Evolutionary conservation across 2,888 invertebrate species (phyloP), one percentile per base, ranked within the genome.

Genomic region (Synanthedon myopaeformis): DNA sequence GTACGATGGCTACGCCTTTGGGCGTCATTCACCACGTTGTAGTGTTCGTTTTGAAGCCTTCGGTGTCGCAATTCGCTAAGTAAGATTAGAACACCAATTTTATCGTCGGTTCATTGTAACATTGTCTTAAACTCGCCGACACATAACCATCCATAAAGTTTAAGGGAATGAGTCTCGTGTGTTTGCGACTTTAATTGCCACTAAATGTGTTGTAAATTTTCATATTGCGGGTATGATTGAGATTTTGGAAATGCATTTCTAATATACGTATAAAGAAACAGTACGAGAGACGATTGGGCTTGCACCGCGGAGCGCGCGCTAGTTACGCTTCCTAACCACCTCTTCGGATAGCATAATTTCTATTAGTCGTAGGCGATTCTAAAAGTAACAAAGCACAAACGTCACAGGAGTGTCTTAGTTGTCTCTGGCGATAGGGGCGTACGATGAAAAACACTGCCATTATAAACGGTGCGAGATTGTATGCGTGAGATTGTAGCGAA

Each of bases 111-210:
- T 69, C 70, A 66, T 61, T 55, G 56, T 58, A 58, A 58, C 58
- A 58, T 59, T 56, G 54, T 59, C 60, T 61, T 58, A 57, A 54
- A 57, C 59, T 62, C 63, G 56, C 58, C 64, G 62, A 66, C 61
- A 66, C 65, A 60, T 69, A 70, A 69, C 66, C 65, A 70, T 65
- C 65, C 70, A 64, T 69, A 63, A 35, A 61, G 63, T 72, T 64
- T 72, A 72, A 63, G 66, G 70, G 67, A 72, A 70, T 65, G 76
- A 72, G 67, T 74, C 69, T 80, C 74, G 74, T 71, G 74, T 78
- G 73, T 82, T 82, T 85, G 82, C 75, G 80, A 82, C 79, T 82
- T 80, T 77, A 82, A 82, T 82, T 83, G 77, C 81, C 74, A 75
- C 74, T 75, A 69, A 70, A 74, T 76, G 76, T 78, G 76, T 73